Evolutionary conservation across 2,888 invertebrate genomes (phyloP).

Genomic region (Agrotis puta): DNA sequence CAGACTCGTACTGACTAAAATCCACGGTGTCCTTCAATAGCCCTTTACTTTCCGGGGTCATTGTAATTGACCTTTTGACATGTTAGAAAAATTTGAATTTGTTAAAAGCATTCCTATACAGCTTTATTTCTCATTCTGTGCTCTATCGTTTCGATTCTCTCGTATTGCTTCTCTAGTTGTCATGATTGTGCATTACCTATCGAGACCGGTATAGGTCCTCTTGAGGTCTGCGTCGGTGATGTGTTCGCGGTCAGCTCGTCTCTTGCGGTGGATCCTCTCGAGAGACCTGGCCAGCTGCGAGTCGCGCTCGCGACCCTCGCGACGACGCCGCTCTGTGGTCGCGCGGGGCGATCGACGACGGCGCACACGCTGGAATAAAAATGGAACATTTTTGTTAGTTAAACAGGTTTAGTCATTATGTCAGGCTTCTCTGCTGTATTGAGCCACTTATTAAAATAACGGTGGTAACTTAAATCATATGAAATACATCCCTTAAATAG

Average conservation of each 20-base stretch:
- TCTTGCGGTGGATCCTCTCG: constrained; percentile 89
- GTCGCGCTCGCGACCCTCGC: constrained; percentile 79
- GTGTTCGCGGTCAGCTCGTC: constrained; percentile 81
- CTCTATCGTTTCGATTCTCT: background rate
- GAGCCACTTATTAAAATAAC: too few relatives aligned
- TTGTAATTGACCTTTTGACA: too few relatives aligned
- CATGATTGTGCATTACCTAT: constrained; percentile 79
- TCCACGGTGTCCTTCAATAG: too few relatives aligned
- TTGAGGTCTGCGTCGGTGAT: constrained; percentile 90
- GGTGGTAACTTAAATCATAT: too few relatives aligned
- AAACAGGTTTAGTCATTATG: too few relatives aligned
- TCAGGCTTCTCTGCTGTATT: too few relatives aligned
- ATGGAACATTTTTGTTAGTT: background rate
- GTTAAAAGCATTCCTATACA: too few relatives aligned
- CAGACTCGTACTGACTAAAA: too few relatives aligned
- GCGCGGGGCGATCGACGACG: constrained; percentile 81
- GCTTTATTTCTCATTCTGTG: background rate
- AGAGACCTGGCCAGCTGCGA: constrained; percentile 88
- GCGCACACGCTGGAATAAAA: constrained; percentile 78
- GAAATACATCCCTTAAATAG: too few relatives aligned
- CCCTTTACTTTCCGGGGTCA: too few relatives aligned
- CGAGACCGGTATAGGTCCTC: constrained; percentile 91
- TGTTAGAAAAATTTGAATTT: background rate
- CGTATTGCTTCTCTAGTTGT: background rate
- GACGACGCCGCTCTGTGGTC: constrained; percentile 81